Conservation (phyloP, 2,797 vertebrate species). For the Rhinatrema bivittatum region DNA sequence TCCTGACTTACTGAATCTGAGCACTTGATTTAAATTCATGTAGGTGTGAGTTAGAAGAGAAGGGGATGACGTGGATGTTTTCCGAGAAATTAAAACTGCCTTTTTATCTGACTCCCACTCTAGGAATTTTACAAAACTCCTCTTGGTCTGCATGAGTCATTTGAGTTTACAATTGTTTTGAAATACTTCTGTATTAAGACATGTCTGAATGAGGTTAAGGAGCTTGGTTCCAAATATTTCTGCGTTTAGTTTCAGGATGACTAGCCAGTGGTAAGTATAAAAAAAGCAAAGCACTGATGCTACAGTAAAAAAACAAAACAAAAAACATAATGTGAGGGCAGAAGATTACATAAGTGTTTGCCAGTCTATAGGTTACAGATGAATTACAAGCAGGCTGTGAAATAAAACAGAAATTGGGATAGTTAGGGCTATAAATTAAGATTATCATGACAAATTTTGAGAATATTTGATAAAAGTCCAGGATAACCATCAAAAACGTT, state of each 20-base stretch:
- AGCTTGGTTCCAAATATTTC: neutral
- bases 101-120: conserved; percentile 5
- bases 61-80: neutral
- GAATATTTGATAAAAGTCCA: too few relatives aligned
- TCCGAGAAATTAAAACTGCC: conserved; percentile 27
- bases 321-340: too few relatives aligned
- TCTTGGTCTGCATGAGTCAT: conserved; percentile 27
- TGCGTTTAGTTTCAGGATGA: neutral
- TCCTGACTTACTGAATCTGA: neutral
- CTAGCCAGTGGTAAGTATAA: too few relatives aligned
- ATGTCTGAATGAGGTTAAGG: neutral
- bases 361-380: too few relatives aligned
- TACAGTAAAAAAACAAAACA: too few relatives aligned
- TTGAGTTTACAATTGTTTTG: conserved; percentile 22
- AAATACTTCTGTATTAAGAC: neutral
- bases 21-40: neutral
- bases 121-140: conserved; percentile 10
- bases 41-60: conserved; percentile 4
- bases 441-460: too few relatives aligned
- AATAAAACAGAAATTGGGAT: too few relatives aligned
- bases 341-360: too few relatives aligned
- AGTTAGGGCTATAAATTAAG: too few relatives aligned
- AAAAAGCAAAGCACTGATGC: too few relatives aligned
- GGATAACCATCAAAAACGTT: too few relatives aligned
- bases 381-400: too few relatives aligned